phyloP scores from a whole-genome alignment of 2,888 invertebrate genomes.

The Patella pellucida region DNA sequence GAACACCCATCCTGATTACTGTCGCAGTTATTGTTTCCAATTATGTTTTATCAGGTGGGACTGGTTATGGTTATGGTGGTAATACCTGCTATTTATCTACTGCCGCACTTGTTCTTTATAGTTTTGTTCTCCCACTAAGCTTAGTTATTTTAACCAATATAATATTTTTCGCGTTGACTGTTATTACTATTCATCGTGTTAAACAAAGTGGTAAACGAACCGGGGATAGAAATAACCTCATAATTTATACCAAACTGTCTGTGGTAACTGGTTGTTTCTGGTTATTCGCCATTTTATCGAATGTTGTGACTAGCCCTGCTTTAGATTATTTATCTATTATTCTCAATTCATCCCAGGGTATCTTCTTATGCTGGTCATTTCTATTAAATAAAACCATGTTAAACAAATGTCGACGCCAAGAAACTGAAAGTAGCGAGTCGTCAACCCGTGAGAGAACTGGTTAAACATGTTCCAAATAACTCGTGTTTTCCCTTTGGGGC shows the following conservation, averaged over 20 bases:
- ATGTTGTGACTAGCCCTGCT: constrained; percentile 27
- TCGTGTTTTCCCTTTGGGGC: too few relatives aligned
- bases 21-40: constrained; percentile 19
- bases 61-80: constrained; percentile 34
- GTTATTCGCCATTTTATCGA: constrained; percentile 45
- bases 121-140: constrained; percentile 44
- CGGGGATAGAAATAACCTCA: constrained; percentile 32
- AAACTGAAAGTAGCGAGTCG: too few relatives aligned
- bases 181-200: constrained; percentile 33
- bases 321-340: constrained; percentile 40
- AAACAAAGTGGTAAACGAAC: constrained; percentile 17
- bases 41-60: constrained; percentile 13
- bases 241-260: constrained; percentile 44
- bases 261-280: constrained; percentile 47
- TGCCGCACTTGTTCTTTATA: constrained; percentile 25
- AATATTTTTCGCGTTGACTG: constrained; percentile 40
- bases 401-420: neutral
- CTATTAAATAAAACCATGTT: constrained; percentile 39
- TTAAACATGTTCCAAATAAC: too few relatives aligned
- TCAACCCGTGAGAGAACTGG: too few relatives aligned
- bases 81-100: constrained; percentile 33
- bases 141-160: constrained; percentile 41
- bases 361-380: constrained; percentile 46
- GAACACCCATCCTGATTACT: constrained; percentile 17
- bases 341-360: constrained; percentile 45